Evolutionary conservation across 1,140 invertebrate species (phyloP).

Genomic region (Protaetia brevitarsis): DNA sequence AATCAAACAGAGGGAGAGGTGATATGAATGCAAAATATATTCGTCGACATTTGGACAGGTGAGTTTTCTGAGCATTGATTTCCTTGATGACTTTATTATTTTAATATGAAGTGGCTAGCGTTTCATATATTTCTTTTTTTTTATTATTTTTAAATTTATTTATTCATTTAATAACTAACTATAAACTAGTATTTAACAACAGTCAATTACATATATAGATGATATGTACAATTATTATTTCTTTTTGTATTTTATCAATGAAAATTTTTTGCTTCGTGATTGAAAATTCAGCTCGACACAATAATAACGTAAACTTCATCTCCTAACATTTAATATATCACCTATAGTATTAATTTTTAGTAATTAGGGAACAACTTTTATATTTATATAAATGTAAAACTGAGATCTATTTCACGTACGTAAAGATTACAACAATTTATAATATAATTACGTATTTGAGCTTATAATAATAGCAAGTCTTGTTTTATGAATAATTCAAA

Average conservation of each 20-base stretch:
- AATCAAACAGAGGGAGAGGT: neutral
- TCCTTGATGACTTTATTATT: slow-evolving; percentile 21
- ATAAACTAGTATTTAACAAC: slow-evolving; percentile 28
- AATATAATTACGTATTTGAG: too few relatives aligned
- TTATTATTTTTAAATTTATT: too few relatives aligned
- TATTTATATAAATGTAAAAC: too few relatives aligned
- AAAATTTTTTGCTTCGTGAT: too few relatives aligned
- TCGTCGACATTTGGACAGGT: slow-evolving; percentile 21
- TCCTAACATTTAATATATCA: too few relatives aligned
- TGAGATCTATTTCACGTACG: too few relatives aligned
- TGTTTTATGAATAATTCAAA: too few relatives aligned
- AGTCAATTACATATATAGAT: slow-evolving; percentile 27
- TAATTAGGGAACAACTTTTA: too few relatives aligned
- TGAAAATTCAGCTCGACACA: slow-evolving; percentile 1
- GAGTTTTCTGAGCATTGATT: slow-evolving; percentile 29
- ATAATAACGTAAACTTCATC: too few relatives aligned
- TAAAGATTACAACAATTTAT: too few relatives aligned
- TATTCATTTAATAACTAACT: slow-evolving; percentile 27
- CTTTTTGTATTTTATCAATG: slow-evolving; percentile 18
- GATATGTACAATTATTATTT: slow-evolving; percentile 28
- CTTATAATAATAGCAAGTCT: too few relatives aligned
- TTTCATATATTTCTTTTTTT: slow-evolving; percentile 15
- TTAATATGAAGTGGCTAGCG: slow-evolving; percentile 21
- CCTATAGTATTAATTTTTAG: too few relatives aligned
- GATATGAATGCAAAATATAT: neutral